Evolutionary conservation across 2,113 vertebrate genomes (phyloP), one percentile per base, ranked within the genome.

Genomic region (Falco punctatus): DNA sequence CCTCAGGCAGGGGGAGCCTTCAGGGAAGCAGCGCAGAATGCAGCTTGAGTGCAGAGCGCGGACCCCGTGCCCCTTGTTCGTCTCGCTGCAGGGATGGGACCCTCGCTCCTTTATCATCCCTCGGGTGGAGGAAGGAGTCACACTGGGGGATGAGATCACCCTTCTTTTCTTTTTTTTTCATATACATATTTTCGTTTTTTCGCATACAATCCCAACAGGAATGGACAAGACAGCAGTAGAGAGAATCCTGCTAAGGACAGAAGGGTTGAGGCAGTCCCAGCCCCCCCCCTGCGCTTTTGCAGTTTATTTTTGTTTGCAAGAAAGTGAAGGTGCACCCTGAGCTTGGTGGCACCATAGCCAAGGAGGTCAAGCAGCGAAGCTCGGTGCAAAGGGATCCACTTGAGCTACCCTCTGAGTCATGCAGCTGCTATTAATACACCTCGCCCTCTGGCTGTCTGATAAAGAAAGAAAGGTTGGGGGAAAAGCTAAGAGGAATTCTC

Each of bases 391-490:
- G 86, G 58, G 87, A 91, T 81, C 86, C 73, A 77, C 86, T 80
- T 62, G 64, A 95, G 92, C 90, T 71, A 65, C 90, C 83, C 75
- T 88, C 91, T 90, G 95, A 96, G 86, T 96, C 97, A 96, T 55
- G 88, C 93, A 54, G 90, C 88, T 88, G 69, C 92, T 97, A 97
- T 97, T 97, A 97, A 97, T 97, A 97, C 88, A 90, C 77, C 73
- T 94, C 59, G 6, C 82, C 81, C 81, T 93, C 87, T 57, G 87
- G 84, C 94, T 81, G 93, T 14, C 72, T 94, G 95, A 92, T 97
- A 94, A 89, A 83, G 87, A 67, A 74, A 21, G 75, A 40, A 90
- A 86, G 72, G 61, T 9, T 84, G 81, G 59, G 67, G 86, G 33
- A 91, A 96, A 78, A 95, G 79, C 46, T 83, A 40, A 66, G 71